A percentile compares a stretch with the other conserved stretches of the same genome.
Conservation (phyloP, 2,888 invertebrate species). For the Phania funesta region DNA sequence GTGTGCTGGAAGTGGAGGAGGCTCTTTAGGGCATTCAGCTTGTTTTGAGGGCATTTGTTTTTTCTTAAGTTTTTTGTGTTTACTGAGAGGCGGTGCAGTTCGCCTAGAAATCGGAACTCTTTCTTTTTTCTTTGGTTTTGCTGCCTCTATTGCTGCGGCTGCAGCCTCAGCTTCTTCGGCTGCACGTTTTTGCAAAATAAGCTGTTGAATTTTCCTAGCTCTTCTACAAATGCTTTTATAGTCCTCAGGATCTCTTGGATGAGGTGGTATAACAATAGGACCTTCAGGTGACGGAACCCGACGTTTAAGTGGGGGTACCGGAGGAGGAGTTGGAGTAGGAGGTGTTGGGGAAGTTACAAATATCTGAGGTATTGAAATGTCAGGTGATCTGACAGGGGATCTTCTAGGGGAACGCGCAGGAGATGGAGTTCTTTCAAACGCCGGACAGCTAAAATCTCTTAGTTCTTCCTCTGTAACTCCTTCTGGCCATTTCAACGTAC, state of each 20-base stretch:
- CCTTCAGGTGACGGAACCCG: slow-evolving; percentile 34
- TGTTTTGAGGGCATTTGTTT: background rate
- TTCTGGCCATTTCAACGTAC: slow-evolving; percentile 35
- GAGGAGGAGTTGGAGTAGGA: background rate
- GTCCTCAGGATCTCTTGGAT: slow-evolving; percentile 40
- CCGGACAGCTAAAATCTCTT: slow-evolving; percentile 22
- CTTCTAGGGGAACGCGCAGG: background rate
- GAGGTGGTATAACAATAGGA: slow-evolving; percentile 21
- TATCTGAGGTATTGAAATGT: slow-evolving; percentile 45
- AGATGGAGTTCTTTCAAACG: slow-evolving; percentile 26
- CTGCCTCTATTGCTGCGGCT: background rate
- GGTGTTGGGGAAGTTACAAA: slow-evolving; percentile 35
- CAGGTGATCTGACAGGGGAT: background rate
- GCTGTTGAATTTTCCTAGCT: slow-evolving; percentile 48
- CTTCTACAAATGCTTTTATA: slow-evolving; percentile 40
- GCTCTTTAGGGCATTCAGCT: slow-evolving; percentile 10
- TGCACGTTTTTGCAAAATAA: slow-evolving; percentile 4
- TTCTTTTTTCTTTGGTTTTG: slow-evolving; percentile 28
- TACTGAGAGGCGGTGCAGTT: slow-evolving; percentile 30
- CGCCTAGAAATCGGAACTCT: slow-evolving; percentile 41
- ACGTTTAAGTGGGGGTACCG: slow-evolving; percentile 3
- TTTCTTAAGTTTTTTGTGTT: slow-evolving; percentile 21
- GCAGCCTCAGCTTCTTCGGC: slow-evolving; percentile 8
- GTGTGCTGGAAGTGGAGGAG: slow-evolving; percentile 15
- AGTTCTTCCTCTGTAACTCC: slow-evolving; percentile 54